Conservation (phyloP, 2,888 invertebrate species). For the Eutolmus rufibarbis region DNA sequence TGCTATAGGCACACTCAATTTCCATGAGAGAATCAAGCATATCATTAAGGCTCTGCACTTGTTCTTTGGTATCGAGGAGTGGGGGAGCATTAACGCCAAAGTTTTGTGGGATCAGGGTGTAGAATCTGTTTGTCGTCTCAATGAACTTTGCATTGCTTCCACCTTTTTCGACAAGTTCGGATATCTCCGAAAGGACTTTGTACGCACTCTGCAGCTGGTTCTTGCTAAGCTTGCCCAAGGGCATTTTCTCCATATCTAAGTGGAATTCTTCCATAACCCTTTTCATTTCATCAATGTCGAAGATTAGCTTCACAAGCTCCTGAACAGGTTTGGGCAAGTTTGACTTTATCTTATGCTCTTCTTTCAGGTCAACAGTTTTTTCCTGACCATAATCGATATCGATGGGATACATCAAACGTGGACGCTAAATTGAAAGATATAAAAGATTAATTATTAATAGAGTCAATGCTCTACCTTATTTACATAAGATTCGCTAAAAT, state of each 20-base stretch:
- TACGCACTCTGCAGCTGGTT: conserved; percentile 89
- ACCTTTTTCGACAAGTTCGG: conserved; percentile 67
- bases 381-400: conserved; percentile 85
- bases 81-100: conserved; percentile 88
- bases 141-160: conserved; percentile 66
- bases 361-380: conserved; percentile 50
- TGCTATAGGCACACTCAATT: conserved; percentile 92
- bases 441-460: background rate
- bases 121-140: conserved; percentile 92
- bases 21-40: conserved; percentile 94
- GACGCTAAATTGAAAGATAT: conserved; percentile 61
- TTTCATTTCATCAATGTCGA: conserved; percentile 92
- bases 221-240: conserved; percentile 92
- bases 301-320: conserved; percentile 82
- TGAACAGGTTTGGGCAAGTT: conserved; percentile 80
- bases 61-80: conserved; percentile 76
- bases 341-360: conserved; percentile 66
- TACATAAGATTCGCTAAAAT: background rate
- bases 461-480: background rate
- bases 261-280: conserved; percentile 93
- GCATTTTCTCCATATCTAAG: conserved; percentile 97
- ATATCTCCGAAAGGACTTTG: conserved; percentile 76
- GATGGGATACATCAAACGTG: conserved; percentile 73
- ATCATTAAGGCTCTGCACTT: conserved; percentile 74
- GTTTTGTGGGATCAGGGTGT: conserved; percentile 93